Conservation (phyloP, 2,888 invertebrate species). For the Melieria omissa region DNA sequence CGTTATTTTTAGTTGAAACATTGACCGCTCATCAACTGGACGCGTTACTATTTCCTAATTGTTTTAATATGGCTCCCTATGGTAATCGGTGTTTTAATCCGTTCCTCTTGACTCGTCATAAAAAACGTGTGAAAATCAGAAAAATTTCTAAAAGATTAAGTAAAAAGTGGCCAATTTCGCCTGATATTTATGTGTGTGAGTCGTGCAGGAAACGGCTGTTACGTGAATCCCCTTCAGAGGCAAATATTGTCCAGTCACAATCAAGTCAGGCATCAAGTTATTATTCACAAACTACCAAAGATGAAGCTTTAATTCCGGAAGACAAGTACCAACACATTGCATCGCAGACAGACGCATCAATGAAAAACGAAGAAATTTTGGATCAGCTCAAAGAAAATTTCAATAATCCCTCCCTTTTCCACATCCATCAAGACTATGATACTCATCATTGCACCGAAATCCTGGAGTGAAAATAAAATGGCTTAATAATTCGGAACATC, state of each 20-base stretch:
- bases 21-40: not conserved
- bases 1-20: not conserved
- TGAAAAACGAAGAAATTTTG: not conserved
- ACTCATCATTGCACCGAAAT: slow-evolving; percentile 10
- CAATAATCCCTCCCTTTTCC: slow-evolving; percentile 10
- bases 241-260: slow-evolving; percentile 3
- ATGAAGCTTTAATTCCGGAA: not conserved
- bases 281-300: not conserved
- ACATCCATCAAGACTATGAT: slow-evolving; percentile 14
- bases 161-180: slow-evolving; percentile 5
- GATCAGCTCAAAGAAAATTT: slow-evolving; percentile 10
- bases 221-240: slow-evolving; percentile 1
- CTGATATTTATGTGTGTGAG: not conserved
- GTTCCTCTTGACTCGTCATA: not conserved
- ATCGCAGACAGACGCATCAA: not conserved
- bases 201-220: slow-evolving; percentile 11
- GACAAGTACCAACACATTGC: not conserved
- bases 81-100: slow-evolving; percentile 9
- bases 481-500: slow-evolving; percentile 7
- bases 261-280: slow-evolving; percentile 3
- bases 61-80: slow-evolving; percentile 6
- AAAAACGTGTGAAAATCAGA: not conserved
- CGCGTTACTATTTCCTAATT: not conserved
- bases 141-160: slow-evolving; percentile 12
- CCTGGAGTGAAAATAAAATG: slow-evolving; percentile 10